Conservation (phyloP, 35 echinoderm and acorn worm genomes). For the Lytechinus variegatus region DNA sequence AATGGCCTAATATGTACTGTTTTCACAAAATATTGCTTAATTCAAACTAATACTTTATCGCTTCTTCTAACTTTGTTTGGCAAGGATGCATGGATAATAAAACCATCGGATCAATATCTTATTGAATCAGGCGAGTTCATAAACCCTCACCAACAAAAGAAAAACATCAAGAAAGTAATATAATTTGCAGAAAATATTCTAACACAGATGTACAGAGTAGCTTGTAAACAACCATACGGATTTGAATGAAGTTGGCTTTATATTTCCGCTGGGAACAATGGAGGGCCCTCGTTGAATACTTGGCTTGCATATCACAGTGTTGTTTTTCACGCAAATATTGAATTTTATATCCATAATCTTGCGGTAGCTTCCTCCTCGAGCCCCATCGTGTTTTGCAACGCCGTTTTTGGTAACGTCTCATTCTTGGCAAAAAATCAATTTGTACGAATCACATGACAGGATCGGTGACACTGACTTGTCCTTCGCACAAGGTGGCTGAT, state of each 20-base stretch:
- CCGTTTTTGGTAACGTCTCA: not conserved
- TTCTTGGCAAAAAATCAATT: not conserved
- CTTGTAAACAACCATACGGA: too few relatives aligned
- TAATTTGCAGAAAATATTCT: too few relatives aligned
- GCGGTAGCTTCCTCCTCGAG: not conserved
- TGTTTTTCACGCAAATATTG: not conserved
- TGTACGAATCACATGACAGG: not conserved
- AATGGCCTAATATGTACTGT: too few relatives aligned
- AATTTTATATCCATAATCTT: conserved; percentile 15
- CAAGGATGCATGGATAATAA: too few relatives aligned
- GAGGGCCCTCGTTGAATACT: not conserved
- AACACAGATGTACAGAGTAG: too few relatives aligned
- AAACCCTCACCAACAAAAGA: too few relatives aligned
- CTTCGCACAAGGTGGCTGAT: not conserved
- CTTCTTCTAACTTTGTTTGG: too few relatives aligned
- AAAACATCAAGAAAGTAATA: too few relatives aligned
- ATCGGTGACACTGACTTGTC: not conserved
- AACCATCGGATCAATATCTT: too few relatives aligned
- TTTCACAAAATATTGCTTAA: too few relatives aligned
- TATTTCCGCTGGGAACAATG: not conserved
- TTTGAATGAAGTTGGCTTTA: not conserved
- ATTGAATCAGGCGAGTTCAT: too few relatives aligned
- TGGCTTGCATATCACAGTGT: not conserved
- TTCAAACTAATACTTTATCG: too few relatives aligned
- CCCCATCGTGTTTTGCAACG: not conserved